A percentile compares a stretch with the other conserved stretches of the same genome.
Evolutionary conservation across 2,888 invertebrate species (phyloP).

Genomic region (Metallyticus violacea): DNA sequence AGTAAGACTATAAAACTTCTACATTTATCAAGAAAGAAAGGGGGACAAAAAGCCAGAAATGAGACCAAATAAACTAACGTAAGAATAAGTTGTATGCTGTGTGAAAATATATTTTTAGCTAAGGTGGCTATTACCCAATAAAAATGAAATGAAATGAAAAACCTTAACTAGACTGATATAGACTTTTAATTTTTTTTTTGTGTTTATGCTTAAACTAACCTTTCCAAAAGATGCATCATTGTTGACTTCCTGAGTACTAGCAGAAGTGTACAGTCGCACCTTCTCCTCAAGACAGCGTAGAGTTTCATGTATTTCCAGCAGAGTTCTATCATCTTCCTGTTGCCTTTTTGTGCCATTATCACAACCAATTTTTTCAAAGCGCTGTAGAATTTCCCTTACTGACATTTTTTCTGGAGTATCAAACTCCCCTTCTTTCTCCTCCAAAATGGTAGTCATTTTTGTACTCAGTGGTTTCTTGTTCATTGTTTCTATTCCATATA

Average conservation of each 20-base stretch:
- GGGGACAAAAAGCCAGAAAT: too few species aligned
- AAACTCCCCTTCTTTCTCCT: constrained; percentile 63
- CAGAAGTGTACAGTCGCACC: constrained; percentile 38
- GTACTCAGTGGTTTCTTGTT: constrained; percentile 9
- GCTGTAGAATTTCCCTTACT: constrained; percentile 76
- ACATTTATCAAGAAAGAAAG: too few species aligned
- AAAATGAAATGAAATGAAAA: background rate
- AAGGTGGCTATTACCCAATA: too few species aligned
- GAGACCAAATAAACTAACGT: too few species aligned
- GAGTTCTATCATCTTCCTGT: constrained; percentile 40
- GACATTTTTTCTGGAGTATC: constrained; percentile 59
- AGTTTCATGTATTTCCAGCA: constrained; percentile 47
- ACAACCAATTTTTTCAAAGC: constrained; percentile 67
- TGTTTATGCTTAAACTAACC: background rate
- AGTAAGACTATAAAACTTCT: too few species aligned
- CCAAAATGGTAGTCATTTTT: constrained; percentile 75
- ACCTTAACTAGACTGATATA: constrained; percentile 31
- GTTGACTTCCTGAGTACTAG: background rate
- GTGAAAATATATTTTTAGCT: too few species aligned
- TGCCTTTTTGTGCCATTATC: constrained; percentile 27
- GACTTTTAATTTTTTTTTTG: too few species aligned
- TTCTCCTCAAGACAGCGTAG: constrained; percentile 49
- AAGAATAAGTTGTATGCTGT: too few species aligned
- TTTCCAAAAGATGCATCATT: background rate
- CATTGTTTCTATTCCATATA: background rate